Percentiles rank a stretch among this genome's conserved stretches.
These are phyloP conservation scores for Desmophyllum pertusum DNA, from an alignment of 92 coral and sea anemone species.

Conservation along the genomic window DNA sequence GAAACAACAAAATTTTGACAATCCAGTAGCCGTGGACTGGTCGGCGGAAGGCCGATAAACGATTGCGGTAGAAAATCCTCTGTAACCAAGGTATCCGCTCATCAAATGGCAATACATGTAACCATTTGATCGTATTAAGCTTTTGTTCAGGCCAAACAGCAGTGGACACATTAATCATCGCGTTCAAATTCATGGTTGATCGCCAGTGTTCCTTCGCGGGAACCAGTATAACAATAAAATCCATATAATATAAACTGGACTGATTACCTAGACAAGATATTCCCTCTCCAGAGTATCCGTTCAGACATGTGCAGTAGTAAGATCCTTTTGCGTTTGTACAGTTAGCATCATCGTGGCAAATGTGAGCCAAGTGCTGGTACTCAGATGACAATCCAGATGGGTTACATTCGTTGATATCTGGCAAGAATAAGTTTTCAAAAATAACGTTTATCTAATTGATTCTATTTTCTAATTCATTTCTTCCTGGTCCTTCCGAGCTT, in stretches of 20 bases:
- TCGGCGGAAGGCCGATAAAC: too few species aligned
- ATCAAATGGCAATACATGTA: too few species aligned
- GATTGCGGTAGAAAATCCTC: too few species aligned
- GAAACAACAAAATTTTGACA: background rate
- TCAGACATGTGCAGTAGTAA: constrained; percentile 79
- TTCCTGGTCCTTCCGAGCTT: too few species aligned
- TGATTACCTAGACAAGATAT: constrained; percentile 30
- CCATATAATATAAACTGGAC: background rate
- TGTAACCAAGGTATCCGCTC: too few species aligned
- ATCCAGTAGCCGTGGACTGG: too few species aligned
- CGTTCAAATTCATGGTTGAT: too few species aligned
- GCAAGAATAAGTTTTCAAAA: background rate
- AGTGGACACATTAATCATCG: too few species aligned
- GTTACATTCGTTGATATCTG: constrained; percentile 64
- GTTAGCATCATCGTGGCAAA: constrained; percentile 78
- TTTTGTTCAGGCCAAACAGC: too few species aligned
- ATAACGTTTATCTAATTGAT: background rate
- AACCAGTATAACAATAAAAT: background rate
- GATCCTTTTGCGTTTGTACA: constrained; percentile 91
- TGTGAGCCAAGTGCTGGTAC: constrained; percentile 59
- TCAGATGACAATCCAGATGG: constrained; percentile 41
- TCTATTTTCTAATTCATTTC: too few species aligned
- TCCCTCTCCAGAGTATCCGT: constrained; percentile 86
- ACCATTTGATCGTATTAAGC: too few species aligned
- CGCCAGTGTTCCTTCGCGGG: background rate